These are phyloP conservation scores for Dipodomys ordii DNA, from an alignment of 2,113 vertebrate species.

Conservation along the genomic window DNA sequence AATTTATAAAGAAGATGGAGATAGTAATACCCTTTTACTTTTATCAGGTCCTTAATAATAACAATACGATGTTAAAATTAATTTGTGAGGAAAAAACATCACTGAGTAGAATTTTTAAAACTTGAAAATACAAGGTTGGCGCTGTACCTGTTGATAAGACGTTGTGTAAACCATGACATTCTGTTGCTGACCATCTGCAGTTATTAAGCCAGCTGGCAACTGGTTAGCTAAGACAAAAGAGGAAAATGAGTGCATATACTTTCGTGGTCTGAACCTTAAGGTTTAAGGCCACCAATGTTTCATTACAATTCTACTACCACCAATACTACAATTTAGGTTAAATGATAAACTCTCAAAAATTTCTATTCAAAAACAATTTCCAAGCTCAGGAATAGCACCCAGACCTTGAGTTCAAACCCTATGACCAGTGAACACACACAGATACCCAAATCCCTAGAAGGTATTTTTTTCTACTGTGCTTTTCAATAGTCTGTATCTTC, in stretches of 20 bases:
- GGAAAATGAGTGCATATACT: not conserved
- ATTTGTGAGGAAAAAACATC: not conserved
- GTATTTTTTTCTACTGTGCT: not conserved
- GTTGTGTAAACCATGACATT: conserved; percentile 99
- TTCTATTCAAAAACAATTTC: conserved; percentile 7
- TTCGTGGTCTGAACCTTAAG: not conserved
- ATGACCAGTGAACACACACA: too few species aligned
- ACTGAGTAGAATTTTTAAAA: not conserved
- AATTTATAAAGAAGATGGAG: not conserved
- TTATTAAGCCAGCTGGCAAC: conserved; percentile 97
- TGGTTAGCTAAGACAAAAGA: conserved; percentile 91
- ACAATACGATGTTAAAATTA: not conserved
- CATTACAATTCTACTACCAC: not conserved
- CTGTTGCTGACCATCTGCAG: conserved; percentile 97
- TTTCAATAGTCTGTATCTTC: not conserved
- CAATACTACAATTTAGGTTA: not conserved
- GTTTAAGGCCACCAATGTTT: not conserved
- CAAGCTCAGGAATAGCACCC: too few species aligned
- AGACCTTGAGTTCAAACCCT: too few species aligned
- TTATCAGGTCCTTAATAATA: not conserved
- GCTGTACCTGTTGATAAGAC: conserved; percentile 96
- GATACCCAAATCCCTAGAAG: not conserved
- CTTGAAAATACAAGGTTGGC: conserved; percentile 31
- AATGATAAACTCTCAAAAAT: not conserved
- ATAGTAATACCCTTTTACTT: not conserved